Evolutionary conservation across 1,140 invertebrate species (phyloP).

Genomic region (Geopemphigus sp.): DNA sequence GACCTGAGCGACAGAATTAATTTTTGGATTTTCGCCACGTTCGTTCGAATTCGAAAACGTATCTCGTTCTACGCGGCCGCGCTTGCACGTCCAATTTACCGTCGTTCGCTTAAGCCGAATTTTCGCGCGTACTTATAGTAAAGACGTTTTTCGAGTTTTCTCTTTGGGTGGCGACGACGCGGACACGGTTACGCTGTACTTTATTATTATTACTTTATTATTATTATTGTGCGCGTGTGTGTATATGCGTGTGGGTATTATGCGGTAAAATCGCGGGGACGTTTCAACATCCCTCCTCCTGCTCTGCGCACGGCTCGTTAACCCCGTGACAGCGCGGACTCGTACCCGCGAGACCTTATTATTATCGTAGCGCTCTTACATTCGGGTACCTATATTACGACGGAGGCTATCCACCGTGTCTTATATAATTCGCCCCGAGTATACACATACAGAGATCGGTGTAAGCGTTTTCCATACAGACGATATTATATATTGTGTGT

Average conservation of each 20-base stretch:
- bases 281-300: too few species aligned
- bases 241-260: too few species aligned
- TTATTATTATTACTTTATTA: not conserved
- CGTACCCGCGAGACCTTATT: not conserved
- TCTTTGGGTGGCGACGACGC: not conserved
- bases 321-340: not conserved
- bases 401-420: not conserved
- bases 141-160: too few species aligned
- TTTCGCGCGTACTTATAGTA: too few species aligned
- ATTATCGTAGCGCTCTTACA: not conserved
- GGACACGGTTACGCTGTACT: too few species aligned
- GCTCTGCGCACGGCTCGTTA: constrained; percentile 39
- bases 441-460: not conserved
- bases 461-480: constrained; percentile 19
- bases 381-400: not conserved
- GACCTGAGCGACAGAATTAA: too few species aligned
- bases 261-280: constrained; percentile 1
- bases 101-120: too few species aligned
- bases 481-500: not conserved
- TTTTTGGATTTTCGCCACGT: too few species aligned
- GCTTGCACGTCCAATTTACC: too few species aligned
- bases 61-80: too few species aligned
- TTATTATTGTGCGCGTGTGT: not conserved
- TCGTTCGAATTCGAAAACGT: too few species aligned
- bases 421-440: not conserved